phyloP scores from a whole-genome alignment of 2,113 vertebrate genomes.

The Bombycilla garrulus region DNA sequence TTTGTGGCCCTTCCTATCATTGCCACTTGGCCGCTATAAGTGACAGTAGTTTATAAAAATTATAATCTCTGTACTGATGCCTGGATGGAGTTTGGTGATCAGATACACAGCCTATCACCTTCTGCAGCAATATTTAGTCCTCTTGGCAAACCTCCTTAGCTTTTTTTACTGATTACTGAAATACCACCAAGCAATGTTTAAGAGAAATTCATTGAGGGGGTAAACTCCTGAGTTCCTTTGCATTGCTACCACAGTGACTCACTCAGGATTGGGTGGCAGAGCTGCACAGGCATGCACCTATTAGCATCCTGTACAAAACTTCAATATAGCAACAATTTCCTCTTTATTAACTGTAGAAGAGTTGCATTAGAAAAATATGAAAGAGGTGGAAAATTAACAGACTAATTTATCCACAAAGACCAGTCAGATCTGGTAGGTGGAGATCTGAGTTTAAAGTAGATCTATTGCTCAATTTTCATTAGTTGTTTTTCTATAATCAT shows the following conservation, averaged over 20 bases:
- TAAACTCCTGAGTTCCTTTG: background rate
- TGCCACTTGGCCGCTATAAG: background rate
- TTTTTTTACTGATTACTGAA: background rate
- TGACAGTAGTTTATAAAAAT: background rate
- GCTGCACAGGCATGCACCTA: background rate
- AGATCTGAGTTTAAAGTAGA: background rate
- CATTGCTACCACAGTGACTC: background rate
- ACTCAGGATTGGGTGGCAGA: background rate
- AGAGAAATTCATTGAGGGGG: background rate
- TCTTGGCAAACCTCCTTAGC: background rate
- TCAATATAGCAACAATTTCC: background rate
- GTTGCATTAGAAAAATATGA: background rate
- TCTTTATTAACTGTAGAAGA: background rate
- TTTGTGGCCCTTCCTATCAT: background rate
- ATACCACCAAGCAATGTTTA: background rate
- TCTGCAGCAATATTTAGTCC: background rate
- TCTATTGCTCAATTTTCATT: background rate
- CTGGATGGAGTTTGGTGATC: background rate
- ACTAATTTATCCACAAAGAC: background rate
- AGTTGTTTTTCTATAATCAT: background rate
- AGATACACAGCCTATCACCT: background rate
- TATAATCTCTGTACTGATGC: background rate
- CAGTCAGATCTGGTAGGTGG: background rate
- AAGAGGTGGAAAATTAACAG: background rate
- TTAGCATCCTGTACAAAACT: background rate